These are phyloP conservation scores for Chymomyza fuscimana DNA, from an alignment of 2,888 invertebrate species.

Conservation along the genomic window DNA sequence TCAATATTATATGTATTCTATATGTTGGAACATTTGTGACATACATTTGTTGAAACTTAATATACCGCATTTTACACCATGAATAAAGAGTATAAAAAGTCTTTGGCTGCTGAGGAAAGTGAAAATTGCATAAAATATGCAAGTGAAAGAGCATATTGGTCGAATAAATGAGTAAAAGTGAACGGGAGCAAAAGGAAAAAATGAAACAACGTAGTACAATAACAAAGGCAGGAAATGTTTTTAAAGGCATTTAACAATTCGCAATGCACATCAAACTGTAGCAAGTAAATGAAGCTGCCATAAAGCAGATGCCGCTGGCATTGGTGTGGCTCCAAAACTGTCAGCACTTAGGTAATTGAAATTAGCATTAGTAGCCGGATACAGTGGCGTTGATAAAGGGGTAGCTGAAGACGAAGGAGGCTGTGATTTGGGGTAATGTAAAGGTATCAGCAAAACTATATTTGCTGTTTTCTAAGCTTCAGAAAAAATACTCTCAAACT, in stretches of 20 bases:
- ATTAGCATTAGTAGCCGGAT: neutral
- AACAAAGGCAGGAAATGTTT: conserved; percentile 50
- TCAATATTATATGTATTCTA: too few species aligned
- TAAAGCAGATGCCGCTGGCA: conserved; percentile 9
- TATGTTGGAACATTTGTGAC: too few species aligned
- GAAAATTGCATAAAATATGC: conserved; percentile 71
- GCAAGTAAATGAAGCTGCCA: neutral
- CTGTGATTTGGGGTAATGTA: too few species aligned
- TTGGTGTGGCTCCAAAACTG: neutral
- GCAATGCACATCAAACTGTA: conserved; percentile 59
- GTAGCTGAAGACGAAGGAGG: too few species aligned
- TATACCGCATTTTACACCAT: too few species aligned
- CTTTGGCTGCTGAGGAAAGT: conserved; percentile 51
- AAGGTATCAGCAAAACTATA: too few species aligned
- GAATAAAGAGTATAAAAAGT: too few species aligned
- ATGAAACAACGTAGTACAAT: neutral
- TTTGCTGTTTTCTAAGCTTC: too few species aligned
- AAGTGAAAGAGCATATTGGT: conserved; percentile 19
- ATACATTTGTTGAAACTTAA: too few species aligned
- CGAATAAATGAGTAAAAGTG: conserved; percentile 54
- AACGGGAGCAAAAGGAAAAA: conserved; percentile 14
- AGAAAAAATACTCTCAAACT: too few species aligned
- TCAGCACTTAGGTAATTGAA: neutral
- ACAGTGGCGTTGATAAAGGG: too few species aligned
- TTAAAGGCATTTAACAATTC: conserved; percentile 49